Base-by-base conservation (phyloP, 2,113 vertebrate genomes). In the Lycaon pictus region DNA sequence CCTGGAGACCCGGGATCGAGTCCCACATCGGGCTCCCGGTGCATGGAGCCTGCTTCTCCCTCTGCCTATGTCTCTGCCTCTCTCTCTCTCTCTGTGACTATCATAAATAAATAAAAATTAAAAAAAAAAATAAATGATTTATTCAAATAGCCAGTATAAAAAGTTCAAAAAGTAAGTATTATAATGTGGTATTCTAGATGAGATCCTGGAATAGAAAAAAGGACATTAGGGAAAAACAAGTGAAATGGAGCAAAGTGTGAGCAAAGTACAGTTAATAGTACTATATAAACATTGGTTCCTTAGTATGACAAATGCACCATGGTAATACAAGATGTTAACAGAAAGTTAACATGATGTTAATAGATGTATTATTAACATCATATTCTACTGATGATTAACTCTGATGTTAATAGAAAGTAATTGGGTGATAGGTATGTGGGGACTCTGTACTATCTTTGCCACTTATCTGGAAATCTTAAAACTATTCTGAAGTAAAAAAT, bases 81-180 rank as follows among this genome's bases (percentile, higher is more conserved):
- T n/a, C n/a, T n/a, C n/a, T n/a, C n/a, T n/a, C n/a, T n/a, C n/a
- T n/a, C n/a, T n/a, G n/a, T n/a, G n/a, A n/a, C n/a, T n/a, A n/a
- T n/a, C n/a, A n/a, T n/a, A n/a, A n/a, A n/a, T n/a, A n/a, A n/a
- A n/a, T n/a, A n/a, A n/a, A n/a, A n/a, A n/a, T n/a, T n/a, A n/a
- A n/a, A n/a, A n/a, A n/a, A n/a, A n/a, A n/a, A n/a, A n/a, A n/a
- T 93, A 89, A 77, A 43, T 82, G 23, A 93, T 88, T 80, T 91
- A 51, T 79, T 93, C 72, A 92, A 92, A 72, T 87, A 79, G 17
- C 11, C 35, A 85, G 29, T 32, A 88, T 65, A 29, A 90, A 90
- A 82, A 25, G 1, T 77, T 95, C 60, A 25, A 81, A 90, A 90
- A 88, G 20, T 94, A 87, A 83, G 27, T 93, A 67, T 82, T 23